These are phyloP conservation scores for Criorhina ranunculi DNA, from an alignment of 2,888 invertebrate species.

Conservation along the genomic window DNA sequence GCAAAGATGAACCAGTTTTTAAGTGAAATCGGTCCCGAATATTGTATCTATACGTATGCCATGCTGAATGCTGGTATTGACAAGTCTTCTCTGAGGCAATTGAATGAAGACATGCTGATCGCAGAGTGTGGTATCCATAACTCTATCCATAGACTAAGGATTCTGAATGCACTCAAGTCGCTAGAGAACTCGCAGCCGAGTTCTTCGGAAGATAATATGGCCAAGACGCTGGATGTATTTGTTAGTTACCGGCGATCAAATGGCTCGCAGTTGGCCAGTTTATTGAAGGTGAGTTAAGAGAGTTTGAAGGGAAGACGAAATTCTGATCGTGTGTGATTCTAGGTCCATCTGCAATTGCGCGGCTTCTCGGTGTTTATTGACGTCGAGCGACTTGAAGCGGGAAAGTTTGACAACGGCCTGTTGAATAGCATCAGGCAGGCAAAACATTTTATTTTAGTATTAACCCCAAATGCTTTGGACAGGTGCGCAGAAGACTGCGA, in stretches of 20 bases:
- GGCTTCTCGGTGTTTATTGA: slow-evolving; percentile 99
- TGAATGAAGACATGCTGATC: slow-evolving; percentile 96
- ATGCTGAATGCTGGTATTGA: slow-evolving; percentile 98
- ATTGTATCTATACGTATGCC: slow-evolving; percentile 97
- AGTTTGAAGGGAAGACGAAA: not conserved
- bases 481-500: slow-evolving; percentile 96
- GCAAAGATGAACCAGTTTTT: slow-evolving; percentile 95
- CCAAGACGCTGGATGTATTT: slow-evolving; percentile 97
- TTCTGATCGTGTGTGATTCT: not conserved
- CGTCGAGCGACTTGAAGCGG: slow-evolving; percentile 98
- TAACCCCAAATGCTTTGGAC: slow-evolving; percentile 97
- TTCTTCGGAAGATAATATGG: slow-evolving; percentile 90
- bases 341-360: slow-evolving; percentile 96
- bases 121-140: slow-evolving; percentile 96
- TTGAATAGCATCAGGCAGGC: slow-evolving; percentile 98
- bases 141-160: slow-evolving; percentile 96
- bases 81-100: slow-evolving; percentile 92
- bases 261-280: slow-evolving; percentile 97
- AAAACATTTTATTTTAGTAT: slow-evolving; percentile 97
- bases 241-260: slow-evolving; percentile 98
- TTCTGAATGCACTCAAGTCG: slow-evolving; percentile 92
- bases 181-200: slow-evolving; percentile 87
- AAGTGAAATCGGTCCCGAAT: slow-evolving; percentile 93
- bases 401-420: slow-evolving; percentile 99
- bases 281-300: slow-evolving; percentile 88